phyloP scores from a whole-genome alignment of 35 echinoderm and acorn worm species.

The Stichopus chloronotus region DNA sequence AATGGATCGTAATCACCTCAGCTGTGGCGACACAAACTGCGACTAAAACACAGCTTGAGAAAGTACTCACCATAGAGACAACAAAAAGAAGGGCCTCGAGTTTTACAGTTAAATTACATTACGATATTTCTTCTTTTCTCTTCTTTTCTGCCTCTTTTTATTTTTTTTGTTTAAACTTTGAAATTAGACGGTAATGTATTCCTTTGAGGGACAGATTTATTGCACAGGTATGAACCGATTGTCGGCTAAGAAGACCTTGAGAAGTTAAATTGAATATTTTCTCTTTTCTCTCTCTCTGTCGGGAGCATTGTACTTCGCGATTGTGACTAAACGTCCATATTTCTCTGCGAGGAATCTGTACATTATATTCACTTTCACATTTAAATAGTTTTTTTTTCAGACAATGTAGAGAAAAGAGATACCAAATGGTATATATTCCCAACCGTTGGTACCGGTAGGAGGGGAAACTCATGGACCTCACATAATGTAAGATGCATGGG shows the following conservation, averaged over 20 bases:
- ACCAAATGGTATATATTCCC: too few relatives aligned
- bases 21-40: neutral
- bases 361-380: too few relatives aligned
- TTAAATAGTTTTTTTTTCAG: too few relatives aligned
- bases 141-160: too few relatives aligned
- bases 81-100: neutral
- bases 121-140: neutral
- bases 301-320: neutral
- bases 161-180: neutral
- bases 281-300: neutral
- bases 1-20: slow-evolving; percentile 23
- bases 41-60: neutral
- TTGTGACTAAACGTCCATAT: too few relatives aligned
- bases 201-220: slow-evolving; percentile 49
- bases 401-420: too few relatives aligned
- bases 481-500: too few relatives aligned
- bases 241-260: slow-evolving; percentile 5
- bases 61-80: neutral
- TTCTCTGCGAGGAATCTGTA: too few relatives aligned
- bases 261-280: neutral
- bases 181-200: slow-evolving; percentile 1
- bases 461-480: too few relatives aligned
- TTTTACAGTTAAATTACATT: slow-evolving; percentile 3
- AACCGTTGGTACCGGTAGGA: too few relatives aligned
- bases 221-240: slow-evolving; percentile 35